Percentiles rank a stretch among this genome's conserved stretches.
Evolutionary conservation across 2,797 vertebrate species (phyloP).

Genomic region (Melanogrammus aeglefinus): DNA sequence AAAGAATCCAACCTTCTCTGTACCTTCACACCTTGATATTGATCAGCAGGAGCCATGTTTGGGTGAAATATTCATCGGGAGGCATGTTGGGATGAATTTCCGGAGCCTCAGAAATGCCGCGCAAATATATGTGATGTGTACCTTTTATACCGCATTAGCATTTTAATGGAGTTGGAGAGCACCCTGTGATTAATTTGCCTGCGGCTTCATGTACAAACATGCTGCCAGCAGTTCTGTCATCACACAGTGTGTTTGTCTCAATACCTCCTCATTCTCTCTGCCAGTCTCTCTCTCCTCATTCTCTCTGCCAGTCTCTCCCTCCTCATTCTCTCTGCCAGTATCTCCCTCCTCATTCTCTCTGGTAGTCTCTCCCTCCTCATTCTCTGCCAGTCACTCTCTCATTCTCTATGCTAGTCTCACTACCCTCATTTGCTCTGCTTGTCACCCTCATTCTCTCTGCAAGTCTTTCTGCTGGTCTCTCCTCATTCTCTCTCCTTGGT

Average conservation of each 20-base stretch:
- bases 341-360: neutral
- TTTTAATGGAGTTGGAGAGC: constrained; percentile 72
- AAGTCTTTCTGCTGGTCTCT: no score
- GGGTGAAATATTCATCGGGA: constrained; percentile 30
- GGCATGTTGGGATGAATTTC: constrained; percentile 53
- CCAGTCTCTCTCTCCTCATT: neutral
- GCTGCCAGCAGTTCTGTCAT: constrained; percentile 57
- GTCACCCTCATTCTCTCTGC: neutral
- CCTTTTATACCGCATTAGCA: constrained; percentile 72
- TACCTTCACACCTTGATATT: constrained; percentile 33
- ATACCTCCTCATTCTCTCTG: neutral
- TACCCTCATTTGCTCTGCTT: neutral
- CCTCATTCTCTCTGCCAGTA: neutral
- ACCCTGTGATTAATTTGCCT: constrained; percentile 69
- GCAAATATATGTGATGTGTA: constrained; percentile 67
- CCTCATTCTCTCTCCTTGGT: no score
- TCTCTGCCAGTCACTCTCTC: neutral
- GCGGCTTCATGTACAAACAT: constrained; percentile 69
- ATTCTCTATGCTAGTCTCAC: neutral
- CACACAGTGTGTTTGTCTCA: constrained; percentile 44
- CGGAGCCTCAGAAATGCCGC: constrained; percentile 55
- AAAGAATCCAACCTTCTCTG: neutral
- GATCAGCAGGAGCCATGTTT: constrained; percentile 40
- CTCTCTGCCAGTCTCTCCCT: neutral
- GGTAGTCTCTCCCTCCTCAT: constrained; percentile 16